Percentiles rank a stretch among this genome's conserved stretches.
Conservation (phyloP, 1,140 invertebrate genomes). For the Nomia melanderi region DNA sequence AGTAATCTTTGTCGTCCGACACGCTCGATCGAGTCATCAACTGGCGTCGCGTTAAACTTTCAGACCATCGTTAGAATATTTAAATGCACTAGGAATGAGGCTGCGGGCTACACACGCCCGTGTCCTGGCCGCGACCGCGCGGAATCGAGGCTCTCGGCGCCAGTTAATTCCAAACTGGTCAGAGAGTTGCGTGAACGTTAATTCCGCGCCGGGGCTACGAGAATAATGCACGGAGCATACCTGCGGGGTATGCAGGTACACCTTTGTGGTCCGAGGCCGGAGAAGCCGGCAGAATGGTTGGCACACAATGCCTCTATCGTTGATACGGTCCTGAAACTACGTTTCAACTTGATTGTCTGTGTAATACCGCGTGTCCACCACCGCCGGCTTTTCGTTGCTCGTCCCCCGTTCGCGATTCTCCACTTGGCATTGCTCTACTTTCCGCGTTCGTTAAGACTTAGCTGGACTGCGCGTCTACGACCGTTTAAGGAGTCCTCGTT, state of each 20-base stretch:
- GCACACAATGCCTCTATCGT: constrained; percentile 39
- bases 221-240: constrained; percentile 53
- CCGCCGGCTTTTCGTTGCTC: constrained; percentile 42
- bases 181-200: constrained; percentile 60
- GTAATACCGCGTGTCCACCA: constrained; percentile 38
- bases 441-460: constrained; percentile 59
- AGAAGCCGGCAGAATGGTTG: constrained; percentile 15
- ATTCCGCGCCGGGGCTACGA: constrained; percentile 44
- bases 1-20: background rate
- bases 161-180: constrained; percentile 52
- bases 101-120: background rate
- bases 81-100: constrained; percentile 28
- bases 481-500: too few relatives aligned
- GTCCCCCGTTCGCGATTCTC: constrained; percentile 33
- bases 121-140: background rate
- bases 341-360: constrained; percentile 48
- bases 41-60: constrained; percentile 26
- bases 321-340: constrained; percentile 41
- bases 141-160: constrained; percentile 29
- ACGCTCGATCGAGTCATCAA: constrained; percentile 3
- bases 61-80: constrained; percentile 36
- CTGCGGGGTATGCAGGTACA: constrained; percentile 53
- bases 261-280: constrained; percentile 45
- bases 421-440: constrained; percentile 62
- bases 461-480: background rate